A percentile compares a stretch with the other conserved stretches of the same genome.
Conservation (phyloP, 35 echinoderm and acorn worm species). For the Lytechinus pictus region DNA sequence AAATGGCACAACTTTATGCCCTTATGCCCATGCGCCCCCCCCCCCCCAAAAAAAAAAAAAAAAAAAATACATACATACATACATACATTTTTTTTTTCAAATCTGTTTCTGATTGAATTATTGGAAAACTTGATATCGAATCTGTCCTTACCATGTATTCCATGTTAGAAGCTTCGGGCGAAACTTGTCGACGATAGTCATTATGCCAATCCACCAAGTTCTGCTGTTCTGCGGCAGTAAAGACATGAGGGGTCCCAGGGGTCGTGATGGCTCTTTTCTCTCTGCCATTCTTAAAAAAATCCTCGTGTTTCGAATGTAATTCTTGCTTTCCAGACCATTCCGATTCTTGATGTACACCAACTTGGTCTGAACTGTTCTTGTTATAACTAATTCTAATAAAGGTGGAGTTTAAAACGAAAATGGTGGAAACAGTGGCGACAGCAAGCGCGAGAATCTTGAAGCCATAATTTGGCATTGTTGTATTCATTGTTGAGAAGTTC, state of each 20-base stretch:
- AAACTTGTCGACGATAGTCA: background rate
- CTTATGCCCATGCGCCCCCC: too few species aligned
- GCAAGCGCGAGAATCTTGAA: background rate
- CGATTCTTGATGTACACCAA: background rate
- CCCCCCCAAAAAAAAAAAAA: too few species aligned
- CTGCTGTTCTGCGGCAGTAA: background rate
- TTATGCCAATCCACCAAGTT: conserved; percentile 16
- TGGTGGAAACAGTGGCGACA: background rate
- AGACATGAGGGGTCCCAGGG: background rate
- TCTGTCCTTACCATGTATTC: background rate
- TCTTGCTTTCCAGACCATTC: background rate
- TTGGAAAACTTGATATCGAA: too few species aligned
- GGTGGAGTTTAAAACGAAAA: background rate
- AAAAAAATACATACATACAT: too few species aligned
- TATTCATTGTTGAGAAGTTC: background rate
- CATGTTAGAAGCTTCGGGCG: conserved; percentile 20
- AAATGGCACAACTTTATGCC: too few species aligned
- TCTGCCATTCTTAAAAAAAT: background rate
- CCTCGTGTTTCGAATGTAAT: background rate
- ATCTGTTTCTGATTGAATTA: too few species aligned
- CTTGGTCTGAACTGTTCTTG: background rate
- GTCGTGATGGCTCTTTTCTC: background rate
- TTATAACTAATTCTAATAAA: background rate
- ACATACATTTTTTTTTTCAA: too few species aligned
- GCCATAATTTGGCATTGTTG: background rate